Evolutionary conservation across 2,797 vertebrate species (phyloP).

Genomic region (Muscicapa comitata): DNA sequence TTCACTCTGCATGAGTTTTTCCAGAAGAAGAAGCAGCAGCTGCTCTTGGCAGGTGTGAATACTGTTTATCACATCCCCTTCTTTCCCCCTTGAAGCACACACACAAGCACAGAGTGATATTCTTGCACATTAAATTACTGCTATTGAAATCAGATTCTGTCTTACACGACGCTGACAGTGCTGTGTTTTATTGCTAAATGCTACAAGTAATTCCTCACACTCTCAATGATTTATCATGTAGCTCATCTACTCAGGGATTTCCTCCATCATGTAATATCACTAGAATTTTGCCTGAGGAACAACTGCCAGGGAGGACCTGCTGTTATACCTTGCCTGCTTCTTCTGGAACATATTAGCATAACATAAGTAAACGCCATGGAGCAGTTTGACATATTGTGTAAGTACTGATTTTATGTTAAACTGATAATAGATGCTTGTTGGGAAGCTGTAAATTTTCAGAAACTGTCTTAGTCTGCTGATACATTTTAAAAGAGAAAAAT

Average conservation of each 20-base stretch:
- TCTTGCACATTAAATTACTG: neutral
- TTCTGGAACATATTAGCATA: conserved; percentile 8
- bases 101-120: neutral
- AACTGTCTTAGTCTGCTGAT: neutral
- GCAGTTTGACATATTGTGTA: neutral
- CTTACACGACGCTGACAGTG: neutral
- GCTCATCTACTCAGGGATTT: conserved; percentile 25
- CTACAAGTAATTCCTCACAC: conserved; percentile 11
- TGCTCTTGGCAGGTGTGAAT: conserved; percentile 3
- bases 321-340: conserved; percentile 14
- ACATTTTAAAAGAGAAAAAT: neutral
- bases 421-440: neutral
- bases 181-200: conserved; percentile 8
- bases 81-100: neutral
- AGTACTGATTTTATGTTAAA: conserved; percentile 15
- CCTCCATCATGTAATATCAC: neutral
- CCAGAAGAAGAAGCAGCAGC: neutral
- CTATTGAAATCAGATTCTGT: conserved; percentile 6
- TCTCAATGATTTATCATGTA: neutral
- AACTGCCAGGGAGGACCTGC: neutral
- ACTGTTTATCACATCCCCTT: neutral
- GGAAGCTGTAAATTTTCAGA: neutral
- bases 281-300: conserved; percentile 41
- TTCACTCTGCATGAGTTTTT: neutral
- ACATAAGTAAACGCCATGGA: neutral